Evolutionary conservation across 2,888 invertebrate genomes (phyloP).

Genomic region (Diploptera punctata): DNA sequence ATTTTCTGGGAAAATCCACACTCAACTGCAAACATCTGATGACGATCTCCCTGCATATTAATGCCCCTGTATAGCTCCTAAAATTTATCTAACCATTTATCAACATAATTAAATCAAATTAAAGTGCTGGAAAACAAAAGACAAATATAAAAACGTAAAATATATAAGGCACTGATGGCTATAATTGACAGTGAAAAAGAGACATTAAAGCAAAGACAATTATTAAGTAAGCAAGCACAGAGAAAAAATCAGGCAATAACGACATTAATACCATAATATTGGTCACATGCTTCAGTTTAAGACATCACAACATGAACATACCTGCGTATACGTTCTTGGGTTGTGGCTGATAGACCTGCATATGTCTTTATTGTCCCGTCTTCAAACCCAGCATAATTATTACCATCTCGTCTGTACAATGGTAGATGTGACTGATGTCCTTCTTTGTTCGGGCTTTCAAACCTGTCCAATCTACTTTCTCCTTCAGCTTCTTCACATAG

Average conservation of each 20-base stretch:
- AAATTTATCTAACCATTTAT: no score
- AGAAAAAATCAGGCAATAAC: conserved; percentile 2
- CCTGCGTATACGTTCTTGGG: conserved; percentile 68
- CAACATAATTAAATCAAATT: no score
- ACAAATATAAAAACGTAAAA: no score
- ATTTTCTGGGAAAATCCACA: no score
- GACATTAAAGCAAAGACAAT: conserved; percentile 18
- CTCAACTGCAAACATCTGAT: no score
- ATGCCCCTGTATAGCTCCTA: no score
- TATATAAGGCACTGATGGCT: conserved; percentile 20
- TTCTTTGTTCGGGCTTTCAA: conserved; percentile 7
- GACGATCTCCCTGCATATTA: no score
- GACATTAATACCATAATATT: not conserved
- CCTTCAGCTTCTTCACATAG: not conserved
- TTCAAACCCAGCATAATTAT: conserved; percentile 48
- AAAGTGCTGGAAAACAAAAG: no score
- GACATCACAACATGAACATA: conserved; percentile 43
- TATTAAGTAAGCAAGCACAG: conserved; percentile 19
- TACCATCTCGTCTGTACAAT: not conserved
- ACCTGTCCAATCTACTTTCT: not conserved
- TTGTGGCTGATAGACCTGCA: conserved; percentile 63
- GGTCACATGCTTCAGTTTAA: not conserved
- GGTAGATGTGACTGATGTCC: conserved; percentile 21
- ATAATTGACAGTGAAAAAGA: not conserved
- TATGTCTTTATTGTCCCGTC: conserved; percentile 63